phyloP scores from a whole-genome alignment of 2,797 vertebrate species.

The Amniataba percoides region DNA sequence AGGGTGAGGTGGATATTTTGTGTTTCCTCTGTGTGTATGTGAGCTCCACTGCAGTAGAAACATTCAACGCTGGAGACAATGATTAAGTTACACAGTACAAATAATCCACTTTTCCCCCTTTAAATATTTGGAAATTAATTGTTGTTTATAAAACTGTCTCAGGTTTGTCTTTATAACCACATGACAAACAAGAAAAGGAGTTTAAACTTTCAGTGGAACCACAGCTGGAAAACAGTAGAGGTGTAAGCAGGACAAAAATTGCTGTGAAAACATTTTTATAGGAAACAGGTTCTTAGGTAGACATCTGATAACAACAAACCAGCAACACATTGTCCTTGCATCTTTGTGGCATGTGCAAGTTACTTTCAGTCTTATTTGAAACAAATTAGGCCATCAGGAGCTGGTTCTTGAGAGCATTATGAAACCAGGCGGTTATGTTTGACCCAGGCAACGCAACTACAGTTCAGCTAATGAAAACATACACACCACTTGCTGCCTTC shows the following conservation, averaged over 20 bases:
- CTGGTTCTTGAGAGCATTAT: background rate
- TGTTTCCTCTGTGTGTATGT: background rate
- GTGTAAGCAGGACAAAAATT: too few species aligned
- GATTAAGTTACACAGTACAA: background rate
- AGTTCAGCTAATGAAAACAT: slow-evolving; percentile 1
- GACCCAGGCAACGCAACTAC: background rate
- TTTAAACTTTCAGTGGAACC: too few species aligned
- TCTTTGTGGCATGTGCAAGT: background rate
- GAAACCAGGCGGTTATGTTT: background rate
- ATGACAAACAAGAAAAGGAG: too few species aligned
- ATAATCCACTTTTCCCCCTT: too few species aligned
- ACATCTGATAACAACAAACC: too few species aligned
- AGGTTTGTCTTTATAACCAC: too few species aligned
- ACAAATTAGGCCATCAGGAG: background rate
- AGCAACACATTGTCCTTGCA: background rate
- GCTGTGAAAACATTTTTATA: too few species aligned
- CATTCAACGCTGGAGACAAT: background rate
- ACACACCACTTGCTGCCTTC: background rate
- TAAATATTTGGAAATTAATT: too few species aligned
- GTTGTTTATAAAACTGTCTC: too few species aligned
- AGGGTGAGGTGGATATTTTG: background rate
- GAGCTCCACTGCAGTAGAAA: background rate
- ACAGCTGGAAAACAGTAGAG: too few species aligned
- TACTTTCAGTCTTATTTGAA: background rate
- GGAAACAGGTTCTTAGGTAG: too few species aligned